These are phyloP conservation scores for Muraenolepis orangiensis DNA, from an alignment of 2,797 vertebrate species.

Conservation along the genomic window DNA sequence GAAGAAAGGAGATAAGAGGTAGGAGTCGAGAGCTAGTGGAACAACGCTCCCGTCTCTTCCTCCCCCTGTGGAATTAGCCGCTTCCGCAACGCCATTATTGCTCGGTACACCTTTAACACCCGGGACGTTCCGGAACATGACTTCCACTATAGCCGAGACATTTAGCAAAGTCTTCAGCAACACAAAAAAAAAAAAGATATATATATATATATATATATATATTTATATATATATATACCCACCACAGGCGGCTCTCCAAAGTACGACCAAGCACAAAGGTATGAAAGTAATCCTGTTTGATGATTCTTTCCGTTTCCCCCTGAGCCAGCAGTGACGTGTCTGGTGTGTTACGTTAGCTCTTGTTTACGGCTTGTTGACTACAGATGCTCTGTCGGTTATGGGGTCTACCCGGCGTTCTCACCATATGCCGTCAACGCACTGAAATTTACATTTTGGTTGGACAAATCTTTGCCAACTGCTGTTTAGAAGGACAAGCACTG, in stretches of 20 bases:
- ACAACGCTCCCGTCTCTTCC: not conserved
- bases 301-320: not conserved
- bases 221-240: too few relatives aligned
- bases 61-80: not conserved
- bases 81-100: not conserved
- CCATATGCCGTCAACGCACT: not conserved
- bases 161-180: not conserved
- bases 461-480: constrained; percentile 1
- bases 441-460: not conserved
- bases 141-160: not conserved
- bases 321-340: not conserved
- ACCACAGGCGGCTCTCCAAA: not conserved
- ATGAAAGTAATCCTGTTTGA: not conserved
- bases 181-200: too few relatives aligned
- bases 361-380: not conserved
- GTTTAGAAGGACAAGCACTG: not conserved
- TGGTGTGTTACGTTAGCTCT: not conserved
- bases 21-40: not conserved
- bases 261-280: not conserved
- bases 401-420: not conserved
- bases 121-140: not conserved
- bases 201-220: too few relatives aligned
- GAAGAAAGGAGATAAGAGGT: not conserved
- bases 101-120: not conserved
- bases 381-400: not conserved